A percentile compares a stretch with the other conserved stretches of the same genome.
Evolutionary conservation across 1,140 invertebrate species (phyloP).

Genomic region (Paraescarpia echinospica): DNA sequence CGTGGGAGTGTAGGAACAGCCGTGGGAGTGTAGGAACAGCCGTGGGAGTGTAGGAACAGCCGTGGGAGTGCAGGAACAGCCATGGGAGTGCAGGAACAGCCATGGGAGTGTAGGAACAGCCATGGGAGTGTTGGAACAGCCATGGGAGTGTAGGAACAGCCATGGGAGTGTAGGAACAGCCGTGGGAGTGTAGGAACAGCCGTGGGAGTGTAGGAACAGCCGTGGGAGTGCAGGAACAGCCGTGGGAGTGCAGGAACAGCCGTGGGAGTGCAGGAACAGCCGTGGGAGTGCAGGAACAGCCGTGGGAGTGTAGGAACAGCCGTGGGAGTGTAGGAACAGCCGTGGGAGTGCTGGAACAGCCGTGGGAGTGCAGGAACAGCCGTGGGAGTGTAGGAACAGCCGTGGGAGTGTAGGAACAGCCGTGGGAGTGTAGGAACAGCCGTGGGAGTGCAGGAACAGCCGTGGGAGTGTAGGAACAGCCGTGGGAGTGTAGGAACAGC

Average conservation of each 20-base stretch:
- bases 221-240: neutral
- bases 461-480: no score
- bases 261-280: neutral
- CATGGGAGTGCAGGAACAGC: neutral
- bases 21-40: neutral
- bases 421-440: neutral
- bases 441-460: neutral
- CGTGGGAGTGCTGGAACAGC: neutral
- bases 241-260: neutral
- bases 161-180: neutral
- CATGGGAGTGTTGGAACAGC: neutral
- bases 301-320: neutral
- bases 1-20: neutral
- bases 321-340: neutral
- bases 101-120: neutral
- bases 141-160: neutral
- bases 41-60: neutral
- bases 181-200: neutral
- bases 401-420: neutral
- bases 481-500: no score
- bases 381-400: neutral
- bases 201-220: neutral
- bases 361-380: neutral
- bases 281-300: neutral
- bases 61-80: neutral